Evolutionary conservation across 2,888 invertebrate species (phyloP).

Genomic region (Geophilus truncorum): DNA sequence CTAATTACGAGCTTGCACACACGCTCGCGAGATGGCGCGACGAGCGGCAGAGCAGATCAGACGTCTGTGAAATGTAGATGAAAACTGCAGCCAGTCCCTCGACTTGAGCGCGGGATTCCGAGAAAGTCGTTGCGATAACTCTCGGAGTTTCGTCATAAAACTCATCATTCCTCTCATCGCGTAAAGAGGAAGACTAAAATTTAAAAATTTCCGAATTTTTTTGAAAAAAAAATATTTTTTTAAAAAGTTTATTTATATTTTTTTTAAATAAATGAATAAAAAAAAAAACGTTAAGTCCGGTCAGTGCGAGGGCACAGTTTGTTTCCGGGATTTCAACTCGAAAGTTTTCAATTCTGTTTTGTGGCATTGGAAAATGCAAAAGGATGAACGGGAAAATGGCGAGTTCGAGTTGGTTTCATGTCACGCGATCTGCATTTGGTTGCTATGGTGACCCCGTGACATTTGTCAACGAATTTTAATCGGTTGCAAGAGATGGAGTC

Average conservation of each 20-base stretch:
- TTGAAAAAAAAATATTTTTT: not conserved
- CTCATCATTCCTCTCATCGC: not conserved
- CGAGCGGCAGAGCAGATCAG: not conserved
- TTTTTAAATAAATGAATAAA: not conserved
- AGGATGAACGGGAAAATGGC: not conserved
- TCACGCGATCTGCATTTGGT: constrained; percentile 1
- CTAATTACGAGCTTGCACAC: constrained; percentile 22
- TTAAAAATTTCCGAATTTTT: not conserved
- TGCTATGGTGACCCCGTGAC: not conserved
- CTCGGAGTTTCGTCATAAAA: not conserved
- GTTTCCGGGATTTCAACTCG: not conserved
- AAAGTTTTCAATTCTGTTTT: not conserved
- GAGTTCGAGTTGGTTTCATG: not conserved
- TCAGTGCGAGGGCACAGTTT: not conserved
- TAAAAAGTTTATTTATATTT: not conserved
- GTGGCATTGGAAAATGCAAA: not conserved
- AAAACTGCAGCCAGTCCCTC: not conserved
- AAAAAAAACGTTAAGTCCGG: not conserved
- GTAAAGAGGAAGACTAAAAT: not conserved
- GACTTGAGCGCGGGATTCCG: not conserved
- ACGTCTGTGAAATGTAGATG: not conserved
- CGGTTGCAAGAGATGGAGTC: not conserved
- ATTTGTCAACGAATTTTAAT: constrained; percentile 25
- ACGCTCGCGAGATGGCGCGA: constrained; percentile 25
- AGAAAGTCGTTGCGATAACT: not conserved